These are phyloP conservation scores for Eulithis testata DNA, from an alignment of 2,888 invertebrate genomes.

Conservation along the genomic window DNA sequence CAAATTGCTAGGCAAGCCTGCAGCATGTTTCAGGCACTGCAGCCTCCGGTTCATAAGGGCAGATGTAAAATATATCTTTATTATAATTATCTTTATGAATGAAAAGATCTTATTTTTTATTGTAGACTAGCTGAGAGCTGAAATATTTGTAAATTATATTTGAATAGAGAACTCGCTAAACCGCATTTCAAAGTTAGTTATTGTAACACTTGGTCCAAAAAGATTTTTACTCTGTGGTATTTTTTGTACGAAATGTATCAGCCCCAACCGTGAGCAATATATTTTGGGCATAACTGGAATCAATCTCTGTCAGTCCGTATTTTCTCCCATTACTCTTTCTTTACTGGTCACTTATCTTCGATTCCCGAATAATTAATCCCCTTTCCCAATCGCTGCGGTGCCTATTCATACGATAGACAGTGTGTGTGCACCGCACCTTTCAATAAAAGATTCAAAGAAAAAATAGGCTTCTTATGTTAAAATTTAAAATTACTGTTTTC, in stretches of 20 bases:
- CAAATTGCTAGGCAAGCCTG: too few species aligned
- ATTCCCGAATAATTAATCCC: constrained; percentile 45
- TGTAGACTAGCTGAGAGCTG: too few species aligned
- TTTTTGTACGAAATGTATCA: constrained; percentile 12
- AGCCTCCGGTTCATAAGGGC: too few species aligned
- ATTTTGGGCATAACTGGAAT: constrained; percentile 43
- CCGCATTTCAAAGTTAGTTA: too few species aligned
- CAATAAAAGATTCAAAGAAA: background rate
- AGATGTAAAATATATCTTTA: too few species aligned
- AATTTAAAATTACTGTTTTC: background rate
- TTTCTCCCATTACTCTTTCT: constrained; percentile 43
- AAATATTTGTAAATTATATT: too few species aligned
- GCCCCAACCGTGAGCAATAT: constrained; percentile 35
- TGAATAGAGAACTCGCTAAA: too few species aligned
- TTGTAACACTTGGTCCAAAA: too few species aligned
- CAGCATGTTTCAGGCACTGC: too few species aligned
- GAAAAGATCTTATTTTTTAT: too few species aligned
- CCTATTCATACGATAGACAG: constrained; percentile 25
- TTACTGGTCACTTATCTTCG: constrained; percentile 45
- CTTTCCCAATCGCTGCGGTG: constrained; percentile 30
- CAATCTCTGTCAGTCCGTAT: constrained; percentile 44
- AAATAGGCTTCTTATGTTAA: too few species aligned
- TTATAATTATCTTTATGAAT: too few species aligned
- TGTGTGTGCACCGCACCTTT: constrained; percentile 27
- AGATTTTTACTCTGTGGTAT: constrained; percentile 1